Percentiles rank a stretch among this genome's conserved stretches.
Conservation (phyloP, 2,113 vertebrate genomes). For the Sphaerodactylus townsendi region DNA sequence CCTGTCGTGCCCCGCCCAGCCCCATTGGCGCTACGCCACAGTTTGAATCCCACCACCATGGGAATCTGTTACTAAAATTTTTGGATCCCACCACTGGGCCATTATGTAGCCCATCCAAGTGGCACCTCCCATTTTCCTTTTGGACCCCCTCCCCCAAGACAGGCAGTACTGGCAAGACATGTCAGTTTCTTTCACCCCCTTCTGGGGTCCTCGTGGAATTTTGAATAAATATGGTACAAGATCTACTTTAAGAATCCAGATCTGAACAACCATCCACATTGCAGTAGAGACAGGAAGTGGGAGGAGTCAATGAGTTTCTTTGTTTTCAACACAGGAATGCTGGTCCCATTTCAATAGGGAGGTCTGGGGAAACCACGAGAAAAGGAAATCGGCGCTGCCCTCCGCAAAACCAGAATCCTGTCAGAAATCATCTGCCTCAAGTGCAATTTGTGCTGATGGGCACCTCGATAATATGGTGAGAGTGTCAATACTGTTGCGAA, state of each 20-base stretch:
- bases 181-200: no score
- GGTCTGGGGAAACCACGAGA: conserved; percentile 64
- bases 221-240: no score
- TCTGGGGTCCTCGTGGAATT: no score
- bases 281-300: conserved; percentile 60
- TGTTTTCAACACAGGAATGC: conserved; percentile 53
- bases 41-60: no score
- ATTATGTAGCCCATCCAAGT: no score
- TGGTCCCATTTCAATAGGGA: conserved; percentile 64
- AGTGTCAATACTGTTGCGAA: conserved; percentile 56
- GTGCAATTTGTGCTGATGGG: conserved; percentile 56
- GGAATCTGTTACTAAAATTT: no score
- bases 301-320: conserved; percentile 64
- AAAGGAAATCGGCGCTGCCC: conserved; percentile 48
- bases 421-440: conserved; percentile 46
- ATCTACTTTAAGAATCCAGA: conserved; percentile 41
- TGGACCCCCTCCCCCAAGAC: no score
- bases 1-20: no score
- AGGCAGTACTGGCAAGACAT: no score
- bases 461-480: conserved; percentile 58
- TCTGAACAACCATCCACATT: conserved; percentile 41
- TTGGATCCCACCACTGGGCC: no score
- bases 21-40: no score
- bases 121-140: no score
- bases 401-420: conserved; percentile 17